Evolutionary conservation across 2,888 invertebrate genomes (phyloP), one percentile per base, ranked within the genome.

Genomic region (Meghimatium bilineatum): DNA sequence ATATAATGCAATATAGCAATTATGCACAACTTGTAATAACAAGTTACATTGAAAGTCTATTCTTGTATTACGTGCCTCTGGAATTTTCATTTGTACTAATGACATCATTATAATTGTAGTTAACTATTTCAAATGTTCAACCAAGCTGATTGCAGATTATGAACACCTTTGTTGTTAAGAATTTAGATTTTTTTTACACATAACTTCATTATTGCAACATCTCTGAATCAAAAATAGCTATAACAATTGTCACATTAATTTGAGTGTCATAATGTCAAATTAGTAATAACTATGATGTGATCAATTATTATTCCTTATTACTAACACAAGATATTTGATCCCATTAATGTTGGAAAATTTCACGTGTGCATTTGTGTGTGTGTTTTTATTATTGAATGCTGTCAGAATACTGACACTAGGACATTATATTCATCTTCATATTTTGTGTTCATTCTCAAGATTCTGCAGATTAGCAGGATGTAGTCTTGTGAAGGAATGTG

Each of bases 1-100:
- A 67, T 34, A 67, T 67, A 36, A 67, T 67, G 67, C 67, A 67
- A 67, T 67, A 67, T 34, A 34, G 56, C 20, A 34, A 34, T 34
- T 67, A 67, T 67, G 67, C 34, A 67, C 67, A 14, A 32, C 10
- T 32, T 67, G 36, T 20, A 32, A 34, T 5, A 67, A 14, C 56
- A 20, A 44, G 12, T 12, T 12, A 44, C 5, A 44, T 44, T 44
- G 12, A 12, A 44, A 44, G 44, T 44, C 44, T 44, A 8, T 44
- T 44, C 44, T 44, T 44, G 44, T 12, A 44, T 44, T 44, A 56
- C 20, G 56, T 56, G 56, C 17, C 56, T 56, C 56, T 56, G 56
- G 56, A 17, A 44, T 44, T 56, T 14, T 56, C 14, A 12, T 56
- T 23, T 56, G 56, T 56, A 56, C 17, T 23, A 23, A 56, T 56